Evolutionary conservation across 2,888 invertebrate genomes (phyloP).

Genomic region (Proisotoma minuta): DNA sequence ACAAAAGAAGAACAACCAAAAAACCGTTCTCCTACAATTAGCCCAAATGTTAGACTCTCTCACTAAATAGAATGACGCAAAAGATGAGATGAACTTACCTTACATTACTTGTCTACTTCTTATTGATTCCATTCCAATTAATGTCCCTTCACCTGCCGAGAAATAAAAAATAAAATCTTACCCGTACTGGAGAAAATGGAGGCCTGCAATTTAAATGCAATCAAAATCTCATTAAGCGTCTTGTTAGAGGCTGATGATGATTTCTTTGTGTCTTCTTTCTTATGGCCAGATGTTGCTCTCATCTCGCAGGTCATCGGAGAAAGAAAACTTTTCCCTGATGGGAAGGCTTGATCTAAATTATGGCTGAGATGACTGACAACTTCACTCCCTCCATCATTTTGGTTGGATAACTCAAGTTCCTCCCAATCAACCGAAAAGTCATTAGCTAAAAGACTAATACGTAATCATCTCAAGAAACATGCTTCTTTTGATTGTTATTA

Average conservation of each 20-base stretch:
- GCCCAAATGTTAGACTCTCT: no score
- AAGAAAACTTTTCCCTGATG: no score
- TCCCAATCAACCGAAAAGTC: not conserved
- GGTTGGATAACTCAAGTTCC: not conserved
- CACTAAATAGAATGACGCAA: not conserved
- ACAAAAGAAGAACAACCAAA: no score
- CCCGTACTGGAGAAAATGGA: no score
- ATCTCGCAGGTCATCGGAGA: not conserved
- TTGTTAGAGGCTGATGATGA: not conserved
- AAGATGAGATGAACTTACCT: no score
- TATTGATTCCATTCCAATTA: not conserved
- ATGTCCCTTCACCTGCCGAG: no score
- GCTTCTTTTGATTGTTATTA: no score
- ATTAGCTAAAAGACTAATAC: no score
- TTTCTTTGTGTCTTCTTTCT: slow-evolving; percentile 1
- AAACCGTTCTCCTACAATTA: no score
- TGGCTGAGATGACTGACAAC: not conserved
- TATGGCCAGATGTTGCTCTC: not conserved
- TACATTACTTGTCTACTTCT: not conserved
- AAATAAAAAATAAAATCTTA: no score
- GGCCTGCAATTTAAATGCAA: slow-evolving; percentile 47
- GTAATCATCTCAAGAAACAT: no score
- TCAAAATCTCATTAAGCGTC: slow-evolving; percentile 47
- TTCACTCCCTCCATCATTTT: not conserved
- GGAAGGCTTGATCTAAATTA: not conserved